Evolutionary conservation across 2,113 vertebrate species (phyloP).

Genomic region (Chionis minor): DNA sequence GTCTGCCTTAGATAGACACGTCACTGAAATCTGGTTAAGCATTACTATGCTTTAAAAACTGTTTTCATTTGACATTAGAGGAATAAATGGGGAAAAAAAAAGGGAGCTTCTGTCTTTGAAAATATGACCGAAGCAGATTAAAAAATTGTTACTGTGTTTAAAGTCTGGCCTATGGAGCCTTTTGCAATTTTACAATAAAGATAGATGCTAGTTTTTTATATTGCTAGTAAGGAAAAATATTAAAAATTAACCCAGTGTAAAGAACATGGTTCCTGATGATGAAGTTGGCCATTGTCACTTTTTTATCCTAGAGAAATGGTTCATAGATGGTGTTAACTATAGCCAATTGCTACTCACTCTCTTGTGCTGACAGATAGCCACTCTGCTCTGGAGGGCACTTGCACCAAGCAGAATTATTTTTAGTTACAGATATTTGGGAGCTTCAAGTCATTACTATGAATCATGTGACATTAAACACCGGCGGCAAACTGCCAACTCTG

Average conservation of each 20-base stretch:
- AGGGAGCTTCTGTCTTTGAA: neutral
- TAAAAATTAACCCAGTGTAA: conserved; percentile 5
- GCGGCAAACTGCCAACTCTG: neutral
- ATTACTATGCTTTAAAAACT: neutral
- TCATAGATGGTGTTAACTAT: neutral
- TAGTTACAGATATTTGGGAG: conserved; percentile 38
- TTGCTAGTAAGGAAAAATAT: neutral
- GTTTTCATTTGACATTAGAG: neutral
- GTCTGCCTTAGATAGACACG: neutral
- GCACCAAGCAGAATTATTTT: conserved; percentile 61
- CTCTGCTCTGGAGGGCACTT: conserved; percentile 10
- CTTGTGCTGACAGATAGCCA: conserved; percentile 1
- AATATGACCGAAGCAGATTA: neutral
- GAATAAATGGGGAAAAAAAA: neutral
- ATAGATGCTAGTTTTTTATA: neutral
- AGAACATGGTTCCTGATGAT: neutral
- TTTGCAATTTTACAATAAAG: neutral
- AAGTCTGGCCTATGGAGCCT: neutral
- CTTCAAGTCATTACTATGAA: conserved; percentile 35
- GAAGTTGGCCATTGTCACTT: neutral
- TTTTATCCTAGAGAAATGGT: conserved; percentile 16
- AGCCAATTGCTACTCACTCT: neutral
- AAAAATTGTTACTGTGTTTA: neutral
- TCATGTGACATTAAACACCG: conserved; percentile 45
- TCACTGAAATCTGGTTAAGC: neutral